Percentiles rank a stretch among this genome's conserved stretches.
Evolutionary conservation across 2,797 vertebrate genomes (phyloP).

Genomic region (Hydrocynus forskahlii): DNA sequence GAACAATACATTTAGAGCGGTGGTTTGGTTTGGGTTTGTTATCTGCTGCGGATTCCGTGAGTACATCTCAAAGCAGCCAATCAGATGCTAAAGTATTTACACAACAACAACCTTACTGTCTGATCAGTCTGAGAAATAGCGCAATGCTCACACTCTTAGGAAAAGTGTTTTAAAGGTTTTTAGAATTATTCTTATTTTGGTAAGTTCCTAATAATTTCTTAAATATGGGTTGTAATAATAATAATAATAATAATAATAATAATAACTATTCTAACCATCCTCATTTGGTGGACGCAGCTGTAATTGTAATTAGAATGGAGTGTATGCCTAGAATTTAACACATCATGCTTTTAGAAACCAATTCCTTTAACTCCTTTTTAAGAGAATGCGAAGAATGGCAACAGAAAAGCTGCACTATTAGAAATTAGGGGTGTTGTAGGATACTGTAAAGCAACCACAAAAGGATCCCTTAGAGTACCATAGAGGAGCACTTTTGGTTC

Average conservation of each 20-base stretch:
- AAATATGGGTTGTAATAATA: background rate
- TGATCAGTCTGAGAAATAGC: background rate
- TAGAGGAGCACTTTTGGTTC: background rate
- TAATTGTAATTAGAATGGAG: too few species aligned
- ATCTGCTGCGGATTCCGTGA: slow-evolving; percentile 8
- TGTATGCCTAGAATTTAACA: too few species aligned
- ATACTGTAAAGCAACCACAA: too few species aligned
- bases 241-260: background rate
- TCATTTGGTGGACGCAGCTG: too few species aligned
- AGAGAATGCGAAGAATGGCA: too few species aligned
- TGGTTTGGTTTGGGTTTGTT: background rate
- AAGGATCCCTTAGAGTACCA: too few species aligned
- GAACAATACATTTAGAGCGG: background rate
- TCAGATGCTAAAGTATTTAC: background rate
- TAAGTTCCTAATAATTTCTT: background rate
- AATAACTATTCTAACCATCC: too few species aligned
- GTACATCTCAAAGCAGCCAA: slow-evolving; percentile 1
- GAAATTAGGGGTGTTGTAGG: too few species aligned
- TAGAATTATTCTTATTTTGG: background rate
- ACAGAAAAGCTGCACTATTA: too few species aligned
- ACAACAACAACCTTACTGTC: background rate
- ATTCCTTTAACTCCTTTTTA: too few species aligned
- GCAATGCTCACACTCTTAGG: background rate
- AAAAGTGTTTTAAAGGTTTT: too few species aligned
- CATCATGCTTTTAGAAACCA: too few species aligned